These are phyloP conservation scores for Aphidius gifuensis DNA, from an alignment of 1,140 invertebrate species.

Conservation along the genomic window DNA sequence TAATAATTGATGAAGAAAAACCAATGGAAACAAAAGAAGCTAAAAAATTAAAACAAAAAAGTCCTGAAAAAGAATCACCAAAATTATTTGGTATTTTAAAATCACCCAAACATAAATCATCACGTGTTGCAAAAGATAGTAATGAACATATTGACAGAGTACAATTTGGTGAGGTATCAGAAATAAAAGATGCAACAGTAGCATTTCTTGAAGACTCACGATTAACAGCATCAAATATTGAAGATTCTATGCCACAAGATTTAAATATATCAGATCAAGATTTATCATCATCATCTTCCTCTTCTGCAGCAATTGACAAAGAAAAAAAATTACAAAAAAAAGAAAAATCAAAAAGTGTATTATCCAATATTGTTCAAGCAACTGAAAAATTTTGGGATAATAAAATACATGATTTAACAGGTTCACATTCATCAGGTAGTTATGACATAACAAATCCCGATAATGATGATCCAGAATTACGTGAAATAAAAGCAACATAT, in stretches of 20 bases:
- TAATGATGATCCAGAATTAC: background rate
- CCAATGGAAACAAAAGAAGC: too few species aligned
- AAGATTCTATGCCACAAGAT: constrained; percentile 5
- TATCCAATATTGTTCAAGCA: constrained; percentile 37
- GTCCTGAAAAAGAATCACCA: too few species aligned
- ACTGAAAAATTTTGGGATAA: constrained; percentile 45
- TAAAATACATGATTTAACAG: constrained; percentile 46
- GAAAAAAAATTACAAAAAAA: constrained; percentile 24
- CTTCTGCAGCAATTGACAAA: constrained; percentile 26
- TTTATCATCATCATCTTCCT: constrained; percentile 17
- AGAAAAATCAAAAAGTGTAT: constrained; percentile 34
- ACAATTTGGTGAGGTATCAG: background rate
- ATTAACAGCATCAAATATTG: constrained; percentile 14
- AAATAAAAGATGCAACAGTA: constrained; percentile 24
- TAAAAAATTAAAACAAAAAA: too few species aligned
- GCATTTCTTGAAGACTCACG: constrained; percentile 31
- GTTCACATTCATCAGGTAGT: constrained; percentile 31
- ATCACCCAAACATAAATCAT: too few species aligned
- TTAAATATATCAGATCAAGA: background rate
- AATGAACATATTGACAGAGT: too few species aligned
- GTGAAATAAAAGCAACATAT: background rate
- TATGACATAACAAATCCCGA: constrained; percentile 33
- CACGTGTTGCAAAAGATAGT: too few species aligned
- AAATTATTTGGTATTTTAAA: too few species aligned
- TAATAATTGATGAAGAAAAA: too few species aligned